Evolutionary conservation across 2,113 vertebrate species (phyloP), one percentile per base, ranked within the genome.

Genomic region (Aegithalos caudatus): DNA sequence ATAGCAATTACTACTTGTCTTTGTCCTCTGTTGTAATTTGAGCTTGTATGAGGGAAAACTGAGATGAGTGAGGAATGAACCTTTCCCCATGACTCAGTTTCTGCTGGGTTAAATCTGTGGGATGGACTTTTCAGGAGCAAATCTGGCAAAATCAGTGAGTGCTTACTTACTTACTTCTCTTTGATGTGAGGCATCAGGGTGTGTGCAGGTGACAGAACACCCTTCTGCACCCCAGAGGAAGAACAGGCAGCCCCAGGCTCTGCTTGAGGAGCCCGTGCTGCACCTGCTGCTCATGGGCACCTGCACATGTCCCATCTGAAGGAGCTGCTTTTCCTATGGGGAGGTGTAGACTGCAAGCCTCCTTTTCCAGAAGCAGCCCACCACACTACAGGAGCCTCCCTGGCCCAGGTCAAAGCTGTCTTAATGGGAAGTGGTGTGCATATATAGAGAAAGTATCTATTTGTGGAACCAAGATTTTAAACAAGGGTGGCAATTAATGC

Each of bases 211-310:
- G 20, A 7, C 12, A 40, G 47, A 65, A 14, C 6, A 40, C 17
- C 48, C 10, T 48, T 14, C 44, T 60, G 56, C 70, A 90, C 1
- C 28, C 38, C 60, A n/a, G 50, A 20, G 50, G 37, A 17, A 40
- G 47, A 33, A 22, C 4, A 7, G 37, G 29, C 29, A 77, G 33
- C 11, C 5, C 2, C 6, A 11, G 16, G 1, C 51, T 33, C 18
- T 56, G 50, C 53, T 19, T 3, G 22, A 27, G 70, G 29, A 67
- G 8, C 0, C 0, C 4, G 10, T 1, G 8, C 69, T 33, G 31
- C 3, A 1, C 56, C 60, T 6, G 12, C 56, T 51, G 60, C 47
- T 67, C n/a, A 10, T 5, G 1, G 33, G 6, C 42, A 48, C 33
- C 12, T 20, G 3, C 2, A 4, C 4, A 3, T 3, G 11, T 12